Evolutionary conservation across 2,797 vertebrate genomes (phyloP), one percentile per base, ranked within the genome.

Genomic region (Parauchenoglanis punctatus): DNA sequence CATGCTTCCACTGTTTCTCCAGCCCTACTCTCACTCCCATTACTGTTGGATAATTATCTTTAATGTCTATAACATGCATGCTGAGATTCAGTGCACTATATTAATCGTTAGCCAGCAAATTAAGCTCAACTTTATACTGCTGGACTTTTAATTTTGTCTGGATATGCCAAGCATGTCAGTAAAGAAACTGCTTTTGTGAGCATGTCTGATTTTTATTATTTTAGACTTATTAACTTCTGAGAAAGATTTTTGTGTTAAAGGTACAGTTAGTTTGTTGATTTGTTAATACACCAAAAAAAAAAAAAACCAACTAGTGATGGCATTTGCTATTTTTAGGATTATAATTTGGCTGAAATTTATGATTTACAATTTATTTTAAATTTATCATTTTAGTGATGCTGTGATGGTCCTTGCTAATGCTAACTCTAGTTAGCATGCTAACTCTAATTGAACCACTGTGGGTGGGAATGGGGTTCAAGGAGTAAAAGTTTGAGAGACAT

Each of bases 11-110:
- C 15, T 25, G 23, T 25, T 49, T 46, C 70, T 63, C 58, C 25
- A 46, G 20, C 3, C 28, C 68, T 52, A 3, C 46, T 54, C 54
- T n/a, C 40, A 70, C 17, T 73, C n/a, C 2, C 46, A 83, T 76
- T 56, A 76, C 58, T 54, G 70, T n/a, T 46, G 10, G 40, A 54
- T 87, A 83, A 87, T 67, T 67, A 58, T 63, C 86, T 17, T 46
- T 83, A 40, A 73, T 56, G 18, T 40, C 7, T 58, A 13, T n/a
- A 28, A 35, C 56, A 20, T 11, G 8, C 40, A 23, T 40, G 6
- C 44, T 77, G 56, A 76, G 78, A 75, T n/a, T 56, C 68, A 75
- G 86, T 67, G 20, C 72, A n/a, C 81, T 56, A 54, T 40, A 23
- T 63, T 58, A 23, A 75, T 35, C 49, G 1, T 18, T 52, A 63